These are phyloP conservation scores for Poeciliopsis infans DNA, from an alignment of 2,797 vertebrate species.

Conservation along the genomic window DNA sequence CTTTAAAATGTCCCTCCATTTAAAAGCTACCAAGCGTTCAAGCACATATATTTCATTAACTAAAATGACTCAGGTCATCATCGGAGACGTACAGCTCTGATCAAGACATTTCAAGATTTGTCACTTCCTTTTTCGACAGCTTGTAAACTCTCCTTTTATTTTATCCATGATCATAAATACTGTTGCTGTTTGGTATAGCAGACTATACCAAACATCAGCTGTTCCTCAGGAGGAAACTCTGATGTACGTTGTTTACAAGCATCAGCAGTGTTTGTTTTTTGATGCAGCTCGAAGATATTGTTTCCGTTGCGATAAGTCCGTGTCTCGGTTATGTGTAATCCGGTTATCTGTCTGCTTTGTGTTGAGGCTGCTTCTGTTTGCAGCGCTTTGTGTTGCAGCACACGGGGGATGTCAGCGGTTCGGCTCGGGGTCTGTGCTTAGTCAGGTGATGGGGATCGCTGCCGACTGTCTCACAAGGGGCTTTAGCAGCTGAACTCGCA, in stretches of 20 bases:
- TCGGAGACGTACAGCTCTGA: not conserved
- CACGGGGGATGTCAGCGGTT: conserved; percentile 37
- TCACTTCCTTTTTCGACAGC: not conserved
- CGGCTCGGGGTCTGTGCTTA: conserved; percentile 36
- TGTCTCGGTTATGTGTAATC: conserved; percentile 27
- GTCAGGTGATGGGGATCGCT: conserved; percentile 67
- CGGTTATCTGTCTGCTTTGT: conserved; percentile 34
- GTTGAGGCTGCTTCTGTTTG: conserved; percentile 32
- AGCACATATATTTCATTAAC: not conserved
- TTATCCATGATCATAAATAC: not conserved
- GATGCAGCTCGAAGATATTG: conserved; percentile 14
- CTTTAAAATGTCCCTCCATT: not conserved
- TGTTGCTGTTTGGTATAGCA: too few relatives aligned
- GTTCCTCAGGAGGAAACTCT: not conserved
- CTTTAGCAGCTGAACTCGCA: conserved; percentile 22
- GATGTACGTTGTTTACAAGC: conserved; percentile 8
- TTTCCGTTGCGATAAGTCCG: conserved; percentile 6
- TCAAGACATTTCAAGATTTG: not conserved
- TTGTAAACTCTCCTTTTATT: not conserved
- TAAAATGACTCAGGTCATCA: not conserved
- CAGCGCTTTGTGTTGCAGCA: conserved; percentile 5
- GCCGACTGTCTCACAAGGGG: conserved; percentile 44
- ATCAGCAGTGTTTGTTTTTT: conserved; percentile 16
- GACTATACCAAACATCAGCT: not conserved
- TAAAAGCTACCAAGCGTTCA: not conserved